Base-by-base conservation (phyloP, 2,113 vertebrate genomes). In the Lagenorhynchus albirostris region DNA sequence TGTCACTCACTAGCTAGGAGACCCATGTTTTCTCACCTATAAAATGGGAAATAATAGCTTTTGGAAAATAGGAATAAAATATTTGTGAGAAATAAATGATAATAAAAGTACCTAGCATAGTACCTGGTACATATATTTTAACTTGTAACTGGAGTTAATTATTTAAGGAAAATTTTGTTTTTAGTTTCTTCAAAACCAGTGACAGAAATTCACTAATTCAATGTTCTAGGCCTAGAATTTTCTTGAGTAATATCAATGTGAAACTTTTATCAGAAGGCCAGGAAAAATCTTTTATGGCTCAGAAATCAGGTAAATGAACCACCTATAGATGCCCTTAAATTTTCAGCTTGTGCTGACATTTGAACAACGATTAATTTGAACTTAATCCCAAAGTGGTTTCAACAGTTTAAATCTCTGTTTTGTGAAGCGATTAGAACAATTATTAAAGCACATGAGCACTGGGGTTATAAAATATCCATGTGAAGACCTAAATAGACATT, bases 271-370 rank as follows among this genome's bases (percentile, higher is more conserved):
- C 58, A 79, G 18, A 86, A 96, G 17, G 21, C 13, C 23, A 89
- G 79, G 53, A 85, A 63, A 94, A 60, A 0, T 5, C 8, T 73
- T 17, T 88, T 53, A 50, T 76, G 33, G 3, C 58, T 80, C 38
- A 91, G 50, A 93, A 79, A 88, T 23, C 29, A 76, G 13, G 31
- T 31, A 92, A 91, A 50, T 60, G 25, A 83, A 71, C 38, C 17
- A 80, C 53, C 29, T 73, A 76, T 80, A 68, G 26, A 76, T 74
- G 58, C 11, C 41, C 68, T 95, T 73, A 89, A 95, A 91, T 53
- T 88, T 53, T 26, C 33, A 91, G 58, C 17, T 83, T 36, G 3
- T 70, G 41, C 68, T 96, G 84, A 96, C 38, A 90, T 93, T 97
- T 81, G 60, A 84, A 76, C 23, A 91, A 92, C 76, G 47, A 85